Percentiles rank a stretch among this genome's conserved stretches.
Conservation (phyloP, 2,888 invertebrate species). For the Heterodera filipjevi region DNA sequence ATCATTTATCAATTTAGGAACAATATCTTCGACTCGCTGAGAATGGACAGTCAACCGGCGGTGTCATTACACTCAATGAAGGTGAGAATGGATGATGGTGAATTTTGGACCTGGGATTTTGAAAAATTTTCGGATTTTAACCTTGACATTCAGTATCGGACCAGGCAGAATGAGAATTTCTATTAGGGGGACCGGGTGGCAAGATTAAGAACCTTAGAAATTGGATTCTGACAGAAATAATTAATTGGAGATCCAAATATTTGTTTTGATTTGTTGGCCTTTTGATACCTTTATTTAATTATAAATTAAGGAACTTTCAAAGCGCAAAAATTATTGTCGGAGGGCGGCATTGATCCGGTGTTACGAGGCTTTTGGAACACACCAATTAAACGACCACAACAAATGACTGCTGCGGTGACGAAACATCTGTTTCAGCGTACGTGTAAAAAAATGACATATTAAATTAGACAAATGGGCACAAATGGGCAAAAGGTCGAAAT, state of each 20-base stretch:
- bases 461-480: neutral
- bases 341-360: constrained; percentile 94
- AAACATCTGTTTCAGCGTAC: constrained; percentile 76
- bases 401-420: constrained; percentile 88
- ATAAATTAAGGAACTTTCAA: constrained; percentile 67
- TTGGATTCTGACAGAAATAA: no score
- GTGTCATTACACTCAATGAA: constrained; percentile 87
- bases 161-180: no score
- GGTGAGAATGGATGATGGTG: constrained; percentile 79
- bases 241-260: no score
- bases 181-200: no score
- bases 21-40: constrained; percentile 81
- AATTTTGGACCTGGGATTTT: no score
- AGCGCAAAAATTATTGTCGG: constrained; percentile 90
- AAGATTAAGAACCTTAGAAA: no score
- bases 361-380: constrained; percentile 68
- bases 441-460: neutral
- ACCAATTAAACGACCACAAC: constrained; percentile 71
- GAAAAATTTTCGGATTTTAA: neutral
- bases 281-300: no score
- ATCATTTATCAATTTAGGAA: no score
- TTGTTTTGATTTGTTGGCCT: no score
- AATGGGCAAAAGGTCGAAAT: neutral
- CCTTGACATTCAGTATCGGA: no score
- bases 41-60: constrained; percentile 80